Evolutionary conservation across 1,140 invertebrate species (phyloP).

Genomic region (Listronotus bonariensis): DNA sequence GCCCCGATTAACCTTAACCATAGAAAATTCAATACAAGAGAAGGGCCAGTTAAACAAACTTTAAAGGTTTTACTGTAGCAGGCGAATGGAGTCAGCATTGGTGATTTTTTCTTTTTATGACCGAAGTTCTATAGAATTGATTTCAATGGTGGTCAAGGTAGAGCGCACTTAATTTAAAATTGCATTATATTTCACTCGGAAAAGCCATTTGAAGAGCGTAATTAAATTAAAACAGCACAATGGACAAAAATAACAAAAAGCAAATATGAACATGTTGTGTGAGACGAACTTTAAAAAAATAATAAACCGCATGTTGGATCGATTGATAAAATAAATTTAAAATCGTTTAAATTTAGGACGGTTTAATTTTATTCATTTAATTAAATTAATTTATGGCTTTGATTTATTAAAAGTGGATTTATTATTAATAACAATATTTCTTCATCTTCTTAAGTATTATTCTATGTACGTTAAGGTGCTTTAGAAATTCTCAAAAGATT

Average conservation of each 20-base stretch:
- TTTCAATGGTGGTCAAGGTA: slow-evolving; percentile 36
- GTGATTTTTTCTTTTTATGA: slow-evolving; percentile 20
- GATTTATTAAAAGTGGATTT: no score
- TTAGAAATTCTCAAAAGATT: no score
- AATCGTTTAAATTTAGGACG: no score
- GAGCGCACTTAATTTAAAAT: slow-evolving; percentile 39
- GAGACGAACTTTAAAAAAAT: no score
- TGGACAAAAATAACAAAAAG: slow-evolving; percentile 11
- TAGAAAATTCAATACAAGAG: slow-evolving; percentile 17
- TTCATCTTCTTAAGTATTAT: no score
- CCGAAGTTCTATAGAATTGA: slow-evolving; percentile 27
- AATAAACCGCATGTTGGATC: no score
- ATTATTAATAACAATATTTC: no score
- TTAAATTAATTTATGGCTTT: no score
- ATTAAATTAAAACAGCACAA: slow-evolving; percentile 32
- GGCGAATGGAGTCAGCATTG: slow-evolving; percentile 15
- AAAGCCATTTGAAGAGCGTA: slow-evolving; percentile 33
- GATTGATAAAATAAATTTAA: no score
- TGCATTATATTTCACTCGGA: slow-evolving; percentile 26
- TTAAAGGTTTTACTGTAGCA: slow-evolving; percentile 26
- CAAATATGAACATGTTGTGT: background rate
- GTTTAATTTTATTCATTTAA: no score
- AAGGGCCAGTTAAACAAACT: slow-evolving; percentile 27
- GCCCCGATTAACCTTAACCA: slow-evolving; percentile 18
- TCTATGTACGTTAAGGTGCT: no score